Evolutionary conservation across 2,888 invertebrate genomes (phyloP).

Genomic region (Schizotus pectinicornis): DNA sequence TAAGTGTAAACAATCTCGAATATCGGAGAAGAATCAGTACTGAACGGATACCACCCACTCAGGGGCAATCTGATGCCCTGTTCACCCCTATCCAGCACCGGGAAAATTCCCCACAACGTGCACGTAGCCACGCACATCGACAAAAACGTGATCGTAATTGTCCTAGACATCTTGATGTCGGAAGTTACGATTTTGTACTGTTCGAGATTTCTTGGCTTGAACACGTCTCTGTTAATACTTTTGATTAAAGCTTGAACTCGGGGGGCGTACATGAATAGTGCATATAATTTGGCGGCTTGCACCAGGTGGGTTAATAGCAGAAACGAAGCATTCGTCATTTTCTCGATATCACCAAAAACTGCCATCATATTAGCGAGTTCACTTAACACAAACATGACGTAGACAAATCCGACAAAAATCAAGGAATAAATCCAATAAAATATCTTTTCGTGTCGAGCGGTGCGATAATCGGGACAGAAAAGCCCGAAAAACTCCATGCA

Average conservation of each 20-base stretch:
- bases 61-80: conserved; percentile 39
- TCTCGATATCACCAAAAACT: conserved; percentile 53
- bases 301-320: conserved; percentile 45
- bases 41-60: conserved; percentile 59
- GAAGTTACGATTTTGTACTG: conserved; percentile 39
- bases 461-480: conserved; percentile 13
- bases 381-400: conserved; percentile 59
- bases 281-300: conserved; percentile 29
- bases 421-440: conserved; percentile 14
- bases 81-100: conserved; percentile 42
- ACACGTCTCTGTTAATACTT: conserved; percentile 36
- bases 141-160: conserved; percentile 42
- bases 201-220: conserved; percentile 39
- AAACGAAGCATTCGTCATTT: conserved; percentile 44
- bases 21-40: conserved; percentile 55
- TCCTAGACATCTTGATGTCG: conserved; percentile 37
- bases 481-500: conserved; percentile 15
- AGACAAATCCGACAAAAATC: conserved; percentile 29
- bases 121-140: conserved; percentile 43
- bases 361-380: conserved; percentile 60
- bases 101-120: conserved; percentile 49
- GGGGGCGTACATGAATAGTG: conserved; percentile 20
- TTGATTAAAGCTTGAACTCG: conserved; percentile 31
- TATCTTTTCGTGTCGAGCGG: neutral
- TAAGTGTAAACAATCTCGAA: conserved; percentile 60